Evolutionary conservation across 92 coral and sea anemone genomes (phyloP).

Genomic region (Parazoanthus atlanticus): DNA sequence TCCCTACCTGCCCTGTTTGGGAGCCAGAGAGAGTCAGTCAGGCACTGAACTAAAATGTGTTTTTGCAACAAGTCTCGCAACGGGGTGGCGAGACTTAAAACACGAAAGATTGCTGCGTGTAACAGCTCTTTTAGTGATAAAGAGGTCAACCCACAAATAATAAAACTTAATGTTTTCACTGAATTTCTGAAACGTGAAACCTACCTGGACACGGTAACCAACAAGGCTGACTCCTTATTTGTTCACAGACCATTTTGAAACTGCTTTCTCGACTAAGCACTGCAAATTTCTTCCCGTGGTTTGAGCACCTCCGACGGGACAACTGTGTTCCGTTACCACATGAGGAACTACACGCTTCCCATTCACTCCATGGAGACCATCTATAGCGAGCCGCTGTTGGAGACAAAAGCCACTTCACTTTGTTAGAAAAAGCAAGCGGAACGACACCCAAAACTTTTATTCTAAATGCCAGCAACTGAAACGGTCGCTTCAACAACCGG

Average conservation of each 20-base stretch:
- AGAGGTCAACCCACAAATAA: no score
- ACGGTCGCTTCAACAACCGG: background rate
- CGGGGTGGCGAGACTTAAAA: no score
- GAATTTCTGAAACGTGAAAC: no score
- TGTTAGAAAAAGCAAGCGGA: background rate
- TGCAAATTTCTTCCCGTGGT: background rate
- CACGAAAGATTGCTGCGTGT: no score
- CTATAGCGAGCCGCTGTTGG: background rate
- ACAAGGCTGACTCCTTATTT: background rate
- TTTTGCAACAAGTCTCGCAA: no score
- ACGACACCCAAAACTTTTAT: background rate
- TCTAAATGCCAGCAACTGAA: background rate
- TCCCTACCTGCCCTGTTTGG: no score
- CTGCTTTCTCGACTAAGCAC: background rate
- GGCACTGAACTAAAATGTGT: no score
- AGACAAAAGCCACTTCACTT: no score
- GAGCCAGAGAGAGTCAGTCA: no score
- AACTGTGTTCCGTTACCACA: conserved; percentile 29
- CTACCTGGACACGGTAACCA: conserved; percentile 16
- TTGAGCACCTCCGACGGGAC: conserved; percentile 22
- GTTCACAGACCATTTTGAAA: background rate
- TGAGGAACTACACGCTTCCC: conserved; percentile 12
- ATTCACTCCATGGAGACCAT: conserved; percentile 22
- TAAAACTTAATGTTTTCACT: background rate
- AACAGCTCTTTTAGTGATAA: no score